Percentiles rank a stretch among this genome's conserved stretches.
These are phyloP conservation scores for Andrena chrysosceles DNA, from an alignment of 2,888 invertebrate genomes.

Conservation along the genomic window DNA sequence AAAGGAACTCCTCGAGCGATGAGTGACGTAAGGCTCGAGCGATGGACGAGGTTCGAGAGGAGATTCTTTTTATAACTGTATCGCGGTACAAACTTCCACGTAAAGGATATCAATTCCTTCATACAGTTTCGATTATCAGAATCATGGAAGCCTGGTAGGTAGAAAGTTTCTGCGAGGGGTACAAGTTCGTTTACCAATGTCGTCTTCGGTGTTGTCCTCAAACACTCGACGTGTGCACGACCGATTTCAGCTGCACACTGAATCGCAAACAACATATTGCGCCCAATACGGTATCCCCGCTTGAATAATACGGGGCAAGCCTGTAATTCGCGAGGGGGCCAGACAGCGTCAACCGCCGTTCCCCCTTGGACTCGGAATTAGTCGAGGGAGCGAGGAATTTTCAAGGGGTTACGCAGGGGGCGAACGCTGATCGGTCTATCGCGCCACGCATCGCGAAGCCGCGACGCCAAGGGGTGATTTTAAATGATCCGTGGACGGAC, in stretches of 20 bases:
- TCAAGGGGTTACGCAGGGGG: conserved; percentile 66
- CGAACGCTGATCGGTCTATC: conserved; percentile 66
- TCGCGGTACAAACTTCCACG: neutral
- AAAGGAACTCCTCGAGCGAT: neutral
- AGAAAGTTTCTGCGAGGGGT: neutral
- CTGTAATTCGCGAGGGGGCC: conserved; percentile 67
- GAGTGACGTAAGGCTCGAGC: neutral
- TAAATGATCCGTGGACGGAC: conserved; percentile 45
- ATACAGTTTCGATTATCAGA: neutral
- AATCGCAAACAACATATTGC: conserved; percentile 59
- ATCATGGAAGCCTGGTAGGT: neutral
- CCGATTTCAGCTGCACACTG: conserved; percentile 45
- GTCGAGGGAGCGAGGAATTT: conserved; percentile 65
- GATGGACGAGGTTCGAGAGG: neutral
- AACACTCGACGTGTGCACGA: conserved; percentile 5
- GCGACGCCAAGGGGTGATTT: conserved; percentile 51
- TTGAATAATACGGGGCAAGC: conserved; percentile 67
- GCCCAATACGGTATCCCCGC: conserved; percentile 48
- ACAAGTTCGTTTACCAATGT: neutral
- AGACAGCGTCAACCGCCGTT: conserved; percentile 65
- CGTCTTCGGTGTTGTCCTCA: neutral
- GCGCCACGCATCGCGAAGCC: conserved; percentile 46
- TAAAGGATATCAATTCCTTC: neutral
- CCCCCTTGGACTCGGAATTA: conserved; percentile 64
- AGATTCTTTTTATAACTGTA: neutral